These are phyloP conservation scores for Portunus trituberculatus DNA, from an alignment of 1,140 invertebrate genomes.

Conservation along the genomic window DNA sequence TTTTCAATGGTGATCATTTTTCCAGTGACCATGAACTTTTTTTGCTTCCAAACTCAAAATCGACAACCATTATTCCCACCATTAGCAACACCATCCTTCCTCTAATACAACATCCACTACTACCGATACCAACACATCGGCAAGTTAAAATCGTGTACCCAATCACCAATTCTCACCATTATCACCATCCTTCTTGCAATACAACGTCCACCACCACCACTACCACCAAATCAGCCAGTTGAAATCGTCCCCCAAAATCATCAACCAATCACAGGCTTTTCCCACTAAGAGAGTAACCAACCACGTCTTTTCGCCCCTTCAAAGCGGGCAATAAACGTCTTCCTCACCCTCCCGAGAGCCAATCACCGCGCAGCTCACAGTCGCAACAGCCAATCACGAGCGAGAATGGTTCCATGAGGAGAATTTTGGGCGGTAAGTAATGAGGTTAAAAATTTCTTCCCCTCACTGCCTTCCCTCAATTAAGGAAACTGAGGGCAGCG, in stretches of 20 bases:
- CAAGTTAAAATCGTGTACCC: too few relatives aligned
- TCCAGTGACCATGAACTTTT: too few relatives aligned
- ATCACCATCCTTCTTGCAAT: background rate
- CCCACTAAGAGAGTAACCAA: background rate
- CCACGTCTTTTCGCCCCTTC: too few relatives aligned
- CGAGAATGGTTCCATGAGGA: background rate
- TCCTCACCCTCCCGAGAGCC: background rate
- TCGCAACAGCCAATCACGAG: background rate
- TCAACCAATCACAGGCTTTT: background rate
- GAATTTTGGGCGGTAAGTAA: background rate
- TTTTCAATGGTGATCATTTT: too few relatives aligned
- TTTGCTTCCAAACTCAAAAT: too few relatives aligned
- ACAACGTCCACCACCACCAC: background rate
- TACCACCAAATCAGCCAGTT: background rate
- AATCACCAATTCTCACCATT: background rate
- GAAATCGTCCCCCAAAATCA: background rate
- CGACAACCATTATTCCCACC: too few relatives aligned
- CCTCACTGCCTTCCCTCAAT: background rate
- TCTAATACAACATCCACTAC: too few relatives aligned
- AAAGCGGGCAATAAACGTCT: too few relatives aligned
- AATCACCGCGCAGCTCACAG: background rate
- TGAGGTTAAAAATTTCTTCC: slow-evolving; percentile 8
- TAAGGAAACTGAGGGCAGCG: background rate
- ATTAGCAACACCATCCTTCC: too few relatives aligned
- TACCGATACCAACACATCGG: background rate